Percentiles rank a stretch among this genome's conserved stretches.
Conservation (phyloP, 2,888 invertebrate genomes). For the Tricholauxania praeusta region DNA sequence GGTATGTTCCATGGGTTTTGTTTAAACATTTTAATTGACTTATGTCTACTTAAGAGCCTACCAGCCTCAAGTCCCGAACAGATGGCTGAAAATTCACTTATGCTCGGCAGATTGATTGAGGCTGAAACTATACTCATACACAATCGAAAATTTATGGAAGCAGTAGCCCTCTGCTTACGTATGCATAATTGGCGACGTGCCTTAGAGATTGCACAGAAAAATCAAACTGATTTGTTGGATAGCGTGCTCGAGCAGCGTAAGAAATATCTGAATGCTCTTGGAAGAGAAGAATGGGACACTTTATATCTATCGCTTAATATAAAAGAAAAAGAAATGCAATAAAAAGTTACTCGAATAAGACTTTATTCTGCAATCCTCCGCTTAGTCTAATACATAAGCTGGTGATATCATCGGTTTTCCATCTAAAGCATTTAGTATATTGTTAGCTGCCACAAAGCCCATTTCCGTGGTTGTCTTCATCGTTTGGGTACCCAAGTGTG, state of each 20-base stretch:
- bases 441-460: conserved; percentile 83
- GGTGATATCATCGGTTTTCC: conserved; percentile 78
- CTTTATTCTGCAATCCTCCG: neutral
- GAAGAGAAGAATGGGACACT: conserved; percentile 61
- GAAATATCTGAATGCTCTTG: conserved; percentile 62
- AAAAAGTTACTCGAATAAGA: neutral
- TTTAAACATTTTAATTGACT: neutral
- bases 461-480: conserved; percentile 80
- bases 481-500: conserved; percentile 91
- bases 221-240: conserved; percentile 56
- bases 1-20: conserved; percentile 67
- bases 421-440: conserved; percentile 81
- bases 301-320: conserved; percentile 54
- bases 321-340: conserved; percentile 46
- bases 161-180: conserved; percentile 61
- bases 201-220: conserved; percentile 63
- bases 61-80: conserved; percentile 64
- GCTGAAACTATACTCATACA: conserved; percentile 68
- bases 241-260: conserved; percentile 59
- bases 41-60: conserved; percentile 36
- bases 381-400: conserved; percentile 52
- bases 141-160: conserved; percentile 62
- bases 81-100: conserved; percentile 67
- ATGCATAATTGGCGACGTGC: conserved; percentile 67
- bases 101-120: conserved; percentile 65